These are phyloP conservation scores for Galbula dea DNA, from an alignment of 2,113 vertebrate genomes.

Conservation along the genomic window DNA sequence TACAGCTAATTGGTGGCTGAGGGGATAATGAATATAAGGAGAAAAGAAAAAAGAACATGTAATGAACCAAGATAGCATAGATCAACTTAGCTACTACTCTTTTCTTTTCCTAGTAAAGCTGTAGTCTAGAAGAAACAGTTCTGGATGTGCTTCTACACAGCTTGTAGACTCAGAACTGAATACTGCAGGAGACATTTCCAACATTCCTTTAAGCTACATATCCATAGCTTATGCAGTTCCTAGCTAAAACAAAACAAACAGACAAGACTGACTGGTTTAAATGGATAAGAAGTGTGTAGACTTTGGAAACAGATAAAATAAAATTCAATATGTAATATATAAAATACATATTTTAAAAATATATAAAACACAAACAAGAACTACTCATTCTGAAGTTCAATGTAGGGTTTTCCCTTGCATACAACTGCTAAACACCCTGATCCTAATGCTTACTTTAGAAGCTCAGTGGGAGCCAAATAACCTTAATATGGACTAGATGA, in stretches of 20 bases:
- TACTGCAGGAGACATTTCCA: background rate
- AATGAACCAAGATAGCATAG: background rate
- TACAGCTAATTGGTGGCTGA: background rate
- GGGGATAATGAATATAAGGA: background rate
- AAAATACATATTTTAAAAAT: background rate
- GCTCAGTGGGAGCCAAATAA: background rate
- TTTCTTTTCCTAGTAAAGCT: background rate
- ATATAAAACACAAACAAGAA: background rate
- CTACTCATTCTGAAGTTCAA: background rate
- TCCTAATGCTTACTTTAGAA: background rate
- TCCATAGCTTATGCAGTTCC: background rate
- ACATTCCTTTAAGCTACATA: background rate
- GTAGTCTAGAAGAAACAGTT: background rate
- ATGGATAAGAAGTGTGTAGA: background rate
- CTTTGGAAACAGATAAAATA: background rate
- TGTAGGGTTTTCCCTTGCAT: too few species aligned
- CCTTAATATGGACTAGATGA: background rate
- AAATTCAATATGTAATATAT: background rate
- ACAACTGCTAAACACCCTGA: background rate
- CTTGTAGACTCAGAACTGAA: background rate
- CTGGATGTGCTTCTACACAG: background rate
- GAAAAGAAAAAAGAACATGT: background rate
- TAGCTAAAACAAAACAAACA: background rate
- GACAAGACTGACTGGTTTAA: background rate
- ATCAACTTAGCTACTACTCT: background rate